Conservation (phyloP, 1,140 invertebrate species). For the Pygmarrhopalites habei region DNA sequence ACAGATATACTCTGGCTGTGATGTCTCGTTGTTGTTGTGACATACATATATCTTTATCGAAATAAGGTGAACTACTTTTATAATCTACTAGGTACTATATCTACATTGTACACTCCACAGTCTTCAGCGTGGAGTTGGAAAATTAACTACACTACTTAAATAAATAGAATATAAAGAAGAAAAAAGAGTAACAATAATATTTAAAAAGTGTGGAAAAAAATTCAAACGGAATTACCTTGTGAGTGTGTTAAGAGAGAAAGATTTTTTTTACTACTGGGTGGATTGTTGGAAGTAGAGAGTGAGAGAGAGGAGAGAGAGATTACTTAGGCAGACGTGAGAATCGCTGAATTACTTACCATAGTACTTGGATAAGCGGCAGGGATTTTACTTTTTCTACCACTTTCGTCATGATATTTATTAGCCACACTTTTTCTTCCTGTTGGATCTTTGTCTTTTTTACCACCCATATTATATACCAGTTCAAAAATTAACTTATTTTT, state of each 20-base stretch:
- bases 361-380: slow-evolving; percentile 36
- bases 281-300: no score
- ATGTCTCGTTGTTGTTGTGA: neutral
- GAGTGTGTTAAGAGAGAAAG: neutral
- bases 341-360: slow-evolving; percentile 32
- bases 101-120: no score
- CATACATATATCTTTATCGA: neutral
- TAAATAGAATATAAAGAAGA: neutral
- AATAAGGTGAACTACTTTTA: no score
- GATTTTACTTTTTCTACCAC: slow-evolving; percentile 32
- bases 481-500: no score
- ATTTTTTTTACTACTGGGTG: no score
- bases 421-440: slow-evolving; percentile 36
- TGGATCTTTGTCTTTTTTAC: slow-evolving; percentile 31
- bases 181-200: neutral
- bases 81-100: no score
- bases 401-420: slow-evolving; percentile 28
- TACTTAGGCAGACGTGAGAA: neutral
- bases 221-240: neutral
- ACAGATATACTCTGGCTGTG: slow-evolving; percentile 11
- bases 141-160: no score
- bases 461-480: slow-evolving; percentile 29
- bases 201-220: neutral
- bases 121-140: no score
- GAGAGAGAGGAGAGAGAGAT: no score